phyloP scores from a whole-genome alignment of 1,140 invertebrate genomes.

The Aplysia californica region DNA sequence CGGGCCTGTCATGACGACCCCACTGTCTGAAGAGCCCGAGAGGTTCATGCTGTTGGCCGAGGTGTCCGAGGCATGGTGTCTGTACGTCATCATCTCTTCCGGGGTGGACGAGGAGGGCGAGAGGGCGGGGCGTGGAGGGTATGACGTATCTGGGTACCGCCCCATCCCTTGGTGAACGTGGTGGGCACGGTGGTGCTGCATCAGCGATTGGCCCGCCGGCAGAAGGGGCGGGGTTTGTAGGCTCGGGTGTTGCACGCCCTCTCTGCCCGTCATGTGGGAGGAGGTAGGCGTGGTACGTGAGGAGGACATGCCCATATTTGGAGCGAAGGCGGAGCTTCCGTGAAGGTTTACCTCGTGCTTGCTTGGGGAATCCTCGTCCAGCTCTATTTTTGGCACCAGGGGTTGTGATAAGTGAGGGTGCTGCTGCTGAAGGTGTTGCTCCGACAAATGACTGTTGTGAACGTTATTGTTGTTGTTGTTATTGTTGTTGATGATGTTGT shows the following conservation, averaged over 20 bases:
- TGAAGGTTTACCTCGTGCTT: neutral
- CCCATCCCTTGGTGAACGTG: neutral
- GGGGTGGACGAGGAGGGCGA: neutral
- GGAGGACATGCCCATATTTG: neutral
- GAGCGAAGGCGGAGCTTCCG: neutral
- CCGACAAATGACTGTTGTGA: too few species aligned
- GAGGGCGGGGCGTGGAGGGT: too few species aligned
- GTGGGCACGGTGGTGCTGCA: too few species aligned
- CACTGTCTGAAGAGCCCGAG: constrained; percentile 24
- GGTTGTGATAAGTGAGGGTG: too few species aligned
- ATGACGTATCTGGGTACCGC: constrained; percentile 9
- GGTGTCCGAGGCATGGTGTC: neutral
- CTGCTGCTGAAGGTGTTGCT: too few species aligned
- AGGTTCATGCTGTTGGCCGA: constrained; percentile 18
- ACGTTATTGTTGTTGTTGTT: too few species aligned
- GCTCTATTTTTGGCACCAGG: constrained; percentile 21
- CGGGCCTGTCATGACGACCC: constrained; percentile 16
- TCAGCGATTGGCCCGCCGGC: too few species aligned
- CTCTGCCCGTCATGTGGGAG: too few species aligned
- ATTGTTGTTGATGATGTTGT: neutral
- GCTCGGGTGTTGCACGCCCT: neutral
- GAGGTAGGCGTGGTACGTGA: neutral
- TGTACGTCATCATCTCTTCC: neutral
- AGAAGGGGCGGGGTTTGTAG: neutral
- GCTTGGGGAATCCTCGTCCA: constrained; percentile 8